Evolutionary conservation across 2,113 vertebrate genomes (phyloP).

Genomic region (Xenopus borealis): DNA sequence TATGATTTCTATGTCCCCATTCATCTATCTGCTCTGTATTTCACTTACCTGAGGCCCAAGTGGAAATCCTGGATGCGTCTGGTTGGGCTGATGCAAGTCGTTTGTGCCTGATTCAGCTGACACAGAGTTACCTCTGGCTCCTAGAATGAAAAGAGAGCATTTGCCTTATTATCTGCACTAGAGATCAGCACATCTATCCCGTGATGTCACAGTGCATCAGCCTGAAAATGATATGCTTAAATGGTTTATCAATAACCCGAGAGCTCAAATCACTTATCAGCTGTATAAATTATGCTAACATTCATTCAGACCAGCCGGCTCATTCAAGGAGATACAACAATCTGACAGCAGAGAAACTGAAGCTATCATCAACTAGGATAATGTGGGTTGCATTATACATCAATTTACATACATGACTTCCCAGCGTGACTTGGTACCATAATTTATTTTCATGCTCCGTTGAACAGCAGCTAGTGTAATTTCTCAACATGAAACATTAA

Average conservation of each 20-base stretch:
- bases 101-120: constrained; percentile 77
- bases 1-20: neutral
- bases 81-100: constrained; percentile 81
- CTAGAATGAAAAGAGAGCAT: constrained; percentile 68
- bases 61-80: constrained; percentile 81
- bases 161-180: constrained; percentile 62
- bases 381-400: constrained; percentile 67
- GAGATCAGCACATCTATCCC: constrained; percentile 51
- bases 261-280: constrained; percentile 64
- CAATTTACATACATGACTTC: constrained; percentile 65
- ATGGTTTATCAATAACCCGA: constrained; percentile 80
- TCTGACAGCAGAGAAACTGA: constrained; percentile 63
- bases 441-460: constrained; percentile 54
- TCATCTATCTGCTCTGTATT: neutral
- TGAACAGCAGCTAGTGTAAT: constrained; percentile 67
- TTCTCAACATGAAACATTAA: constrained; percentile 57
- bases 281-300: constrained; percentile 74
- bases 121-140: constrained; percentile 68
- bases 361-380: constrained; percentile 55
- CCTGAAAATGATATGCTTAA: constrained; percentile 69
- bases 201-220: constrained; percentile 62
- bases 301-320: constrained; percentile 61
- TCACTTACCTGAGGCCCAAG: constrained; percentile 86
- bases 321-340: constrained; percentile 66
- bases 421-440: neutral